Percentiles rank a stretch among this genome's conserved stretches.
Evolutionary conservation across 2,797 vertebrate species (phyloP).

Genomic region (Cirrhinus mrigala): DNA sequence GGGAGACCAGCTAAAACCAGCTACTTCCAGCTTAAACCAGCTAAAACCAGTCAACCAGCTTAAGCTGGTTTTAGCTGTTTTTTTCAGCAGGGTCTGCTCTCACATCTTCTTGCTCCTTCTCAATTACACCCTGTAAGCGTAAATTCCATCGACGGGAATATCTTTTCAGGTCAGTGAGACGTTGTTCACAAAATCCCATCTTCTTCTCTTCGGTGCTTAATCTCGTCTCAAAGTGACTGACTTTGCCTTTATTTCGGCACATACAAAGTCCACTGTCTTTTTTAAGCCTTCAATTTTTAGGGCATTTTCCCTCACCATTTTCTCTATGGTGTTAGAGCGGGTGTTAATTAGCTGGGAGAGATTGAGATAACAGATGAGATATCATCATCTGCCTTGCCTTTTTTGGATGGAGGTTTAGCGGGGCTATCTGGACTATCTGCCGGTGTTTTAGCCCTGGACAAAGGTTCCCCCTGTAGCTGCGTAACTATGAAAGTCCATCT

Average conservation of each 20-base stretch:
- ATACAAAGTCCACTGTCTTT: neutral
- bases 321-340: neutral
- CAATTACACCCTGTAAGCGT: neutral
- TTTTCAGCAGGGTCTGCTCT: too few relatives aligned
- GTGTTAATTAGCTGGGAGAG: neutral
- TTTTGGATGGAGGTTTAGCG: neutral
- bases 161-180: conserved; percentile 22
- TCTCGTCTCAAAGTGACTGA: neutral
- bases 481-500: too few relatives aligned
- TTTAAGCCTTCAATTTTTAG: neutral
- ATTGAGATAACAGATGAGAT: neutral
- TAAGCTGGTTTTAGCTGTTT: too few relatives aligned
- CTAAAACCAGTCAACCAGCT: too few relatives aligned
- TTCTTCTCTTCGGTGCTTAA: neutral
- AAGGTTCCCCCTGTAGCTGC: neutral
- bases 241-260: conserved; percentile 19
- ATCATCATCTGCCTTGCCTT: neutral
- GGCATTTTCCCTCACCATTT: conserved; percentile 27
- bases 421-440: conserved; percentile 1
- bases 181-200: neutral
- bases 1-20: too few relatives aligned
- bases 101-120: neutral
- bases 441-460: neutral
- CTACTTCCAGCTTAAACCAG: too few relatives aligned
- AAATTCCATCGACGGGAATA: conserved; percentile 6